These are phyloP conservation scores for Fringilla coelebs DNA, from an alignment of 2,797 vertebrate genomes.

Conservation along the genomic window DNA sequence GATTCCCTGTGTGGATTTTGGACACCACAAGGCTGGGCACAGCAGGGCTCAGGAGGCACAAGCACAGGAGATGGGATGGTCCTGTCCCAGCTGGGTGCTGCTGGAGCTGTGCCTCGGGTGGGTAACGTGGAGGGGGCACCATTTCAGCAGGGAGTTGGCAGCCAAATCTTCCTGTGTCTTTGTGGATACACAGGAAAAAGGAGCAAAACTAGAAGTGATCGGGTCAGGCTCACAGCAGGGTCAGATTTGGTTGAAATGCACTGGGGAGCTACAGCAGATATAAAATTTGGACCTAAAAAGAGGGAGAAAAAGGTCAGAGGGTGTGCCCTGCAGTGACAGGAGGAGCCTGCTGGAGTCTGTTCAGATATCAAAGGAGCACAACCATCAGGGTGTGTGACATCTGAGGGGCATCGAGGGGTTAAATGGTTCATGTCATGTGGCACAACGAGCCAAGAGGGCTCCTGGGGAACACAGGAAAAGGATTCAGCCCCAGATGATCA, in stretches of 20 bases:
- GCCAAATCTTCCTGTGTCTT: not conserved
- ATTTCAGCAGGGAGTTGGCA: not conserved
- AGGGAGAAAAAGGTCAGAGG: not conserved
- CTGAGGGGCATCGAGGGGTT: not conserved
- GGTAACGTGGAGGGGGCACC: not conserved
- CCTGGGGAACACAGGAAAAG: not conserved
- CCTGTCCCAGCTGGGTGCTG: not conserved
- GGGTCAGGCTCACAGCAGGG: not conserved
- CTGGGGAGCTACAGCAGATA: not conserved
- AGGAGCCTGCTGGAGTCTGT: not conserved
- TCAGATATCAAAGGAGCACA: not conserved
- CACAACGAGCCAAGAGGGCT: not conserved
- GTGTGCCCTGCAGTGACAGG: not conserved
- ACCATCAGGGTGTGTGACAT: fast-evolving
- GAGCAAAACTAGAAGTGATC: not conserved
- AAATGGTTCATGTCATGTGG: not conserved
- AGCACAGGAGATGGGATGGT: not conserved
- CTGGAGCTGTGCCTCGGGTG: not conserved
- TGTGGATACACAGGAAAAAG: not conserved
- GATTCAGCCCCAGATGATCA: not conserved
- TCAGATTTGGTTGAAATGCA: not conserved
- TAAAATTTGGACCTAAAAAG: not conserved
- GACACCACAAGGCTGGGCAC: fast-evolving
- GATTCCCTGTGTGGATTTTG: not conserved
- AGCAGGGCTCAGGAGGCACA: not conserved